Evolutionary conservation across 2,888 invertebrate species (phyloP).

Genomic region (Spialia ferax): DNA sequence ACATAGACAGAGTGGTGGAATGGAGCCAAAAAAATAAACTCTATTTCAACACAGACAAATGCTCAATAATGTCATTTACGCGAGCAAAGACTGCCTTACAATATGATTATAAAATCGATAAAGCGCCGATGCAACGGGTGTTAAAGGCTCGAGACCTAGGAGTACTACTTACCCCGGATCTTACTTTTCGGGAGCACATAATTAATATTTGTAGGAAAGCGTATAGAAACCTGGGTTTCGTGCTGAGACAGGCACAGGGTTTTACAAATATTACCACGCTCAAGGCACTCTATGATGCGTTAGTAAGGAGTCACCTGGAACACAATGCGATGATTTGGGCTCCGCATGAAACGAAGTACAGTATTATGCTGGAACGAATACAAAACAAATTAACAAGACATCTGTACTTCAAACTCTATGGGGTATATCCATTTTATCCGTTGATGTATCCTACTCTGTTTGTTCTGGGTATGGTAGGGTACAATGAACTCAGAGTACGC

Average conservation of each 20-base stretch:
- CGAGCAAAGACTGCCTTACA: no score
- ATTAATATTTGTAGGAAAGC: background rate
- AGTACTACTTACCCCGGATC: background rate
- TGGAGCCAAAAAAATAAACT: no score
- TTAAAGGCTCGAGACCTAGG: no score
- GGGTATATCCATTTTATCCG: slow-evolving; percentile 1
- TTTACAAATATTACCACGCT: background rate
- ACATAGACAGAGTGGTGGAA: no score
- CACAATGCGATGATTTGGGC: slow-evolving; percentile 10
- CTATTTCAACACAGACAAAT: no score
- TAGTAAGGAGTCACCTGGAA: slow-evolving; percentile 9
- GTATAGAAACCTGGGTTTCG: background rate
- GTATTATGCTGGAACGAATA: background rate
- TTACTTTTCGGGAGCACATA: background rate
- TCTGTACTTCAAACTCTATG: background rate
- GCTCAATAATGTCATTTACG: no score
- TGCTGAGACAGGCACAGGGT: background rate
- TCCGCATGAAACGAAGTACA: slow-evolving; percentile 7
- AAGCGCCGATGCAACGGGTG: no score
- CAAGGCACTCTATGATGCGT: background rate
- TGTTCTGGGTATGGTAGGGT: slow-evolving; percentile 3
- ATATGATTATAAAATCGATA: no score
- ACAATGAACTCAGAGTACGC: no score
- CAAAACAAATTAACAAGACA: slow-evolving; percentile 11
- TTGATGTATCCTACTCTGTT: background rate